Evolutionary conservation across 2,113 vertebrate genomes (phyloP).

Genomic region (Mellivora capensis): DNA sequence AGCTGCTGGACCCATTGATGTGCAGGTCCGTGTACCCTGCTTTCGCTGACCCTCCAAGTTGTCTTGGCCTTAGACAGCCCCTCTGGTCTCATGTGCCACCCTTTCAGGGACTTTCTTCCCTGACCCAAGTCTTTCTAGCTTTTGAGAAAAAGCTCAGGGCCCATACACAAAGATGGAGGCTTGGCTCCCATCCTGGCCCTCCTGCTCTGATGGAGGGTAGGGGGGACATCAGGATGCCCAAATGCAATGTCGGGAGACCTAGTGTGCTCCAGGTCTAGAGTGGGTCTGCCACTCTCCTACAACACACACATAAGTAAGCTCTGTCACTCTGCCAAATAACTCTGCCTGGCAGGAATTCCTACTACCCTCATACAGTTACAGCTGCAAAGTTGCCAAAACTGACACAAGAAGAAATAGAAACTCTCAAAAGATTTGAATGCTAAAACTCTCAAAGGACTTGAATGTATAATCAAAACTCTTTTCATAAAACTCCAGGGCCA

Average conservation of each 20-base stretch:
- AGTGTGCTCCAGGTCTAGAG: background rate
- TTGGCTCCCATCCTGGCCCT: background rate
- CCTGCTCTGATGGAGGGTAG: background rate
- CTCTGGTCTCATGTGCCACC: background rate
- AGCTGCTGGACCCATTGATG: too few species aligned
- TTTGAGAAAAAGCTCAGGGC: background rate
- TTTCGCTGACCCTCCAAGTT: background rate
- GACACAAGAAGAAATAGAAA: constrained; percentile 12
- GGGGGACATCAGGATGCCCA: background rate
- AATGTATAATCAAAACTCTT: background rate
- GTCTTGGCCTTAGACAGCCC: background rate
- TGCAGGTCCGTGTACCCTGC: background rate
- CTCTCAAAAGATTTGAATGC: background rate
- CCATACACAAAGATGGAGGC: background rate
- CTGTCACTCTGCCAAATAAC: background rate
- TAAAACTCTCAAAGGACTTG: background rate
- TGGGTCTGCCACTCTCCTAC: background rate
- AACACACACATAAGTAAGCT: background rate
- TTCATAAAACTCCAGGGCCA: background rate
- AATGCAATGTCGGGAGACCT: background rate
- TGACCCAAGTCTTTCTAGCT: background rate
- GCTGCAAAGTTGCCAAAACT: background rate
- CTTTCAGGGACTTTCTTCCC: background rate
- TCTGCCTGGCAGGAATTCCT: background rate
- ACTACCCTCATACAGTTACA: background rate